These are phyloP conservation scores for Toxotes lorentzi DNA, from an alignment of 2,797 vertebrate genomes.

Conservation along the genomic window DNA sequence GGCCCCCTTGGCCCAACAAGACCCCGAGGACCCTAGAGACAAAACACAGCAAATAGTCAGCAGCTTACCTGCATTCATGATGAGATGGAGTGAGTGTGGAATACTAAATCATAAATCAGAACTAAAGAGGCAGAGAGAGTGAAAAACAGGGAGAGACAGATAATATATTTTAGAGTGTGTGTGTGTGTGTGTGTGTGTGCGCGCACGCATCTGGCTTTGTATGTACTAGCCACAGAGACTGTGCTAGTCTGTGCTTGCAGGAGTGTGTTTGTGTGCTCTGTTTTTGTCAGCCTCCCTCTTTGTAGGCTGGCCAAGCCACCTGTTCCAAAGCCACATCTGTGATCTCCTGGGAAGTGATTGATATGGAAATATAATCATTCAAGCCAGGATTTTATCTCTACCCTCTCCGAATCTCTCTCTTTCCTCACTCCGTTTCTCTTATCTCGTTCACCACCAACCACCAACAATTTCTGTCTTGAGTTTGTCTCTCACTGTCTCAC, in stretches of 20 bases:
- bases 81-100: constrained; percentile 55
- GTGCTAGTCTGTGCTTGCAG: constrained; percentile 55
- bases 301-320: constrained; percentile 88
- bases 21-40: constrained; percentile 89
- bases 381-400: constrained; percentile 83
- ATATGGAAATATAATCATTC: constrained; percentile 91
- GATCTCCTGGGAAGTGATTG: constrained; percentile 89
- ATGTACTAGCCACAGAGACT: constrained; percentile 49
- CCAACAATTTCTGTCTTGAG: constrained; percentile 69
- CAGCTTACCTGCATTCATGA: constrained; percentile 57
- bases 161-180: constrained; percentile 29
- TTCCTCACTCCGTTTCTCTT: constrained; percentile 65
- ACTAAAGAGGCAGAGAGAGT: constrained; percentile 24
- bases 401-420: constrained; percentile 51
- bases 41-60: constrained; percentile 73
- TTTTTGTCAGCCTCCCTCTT: constrained; percentile 83
- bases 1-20: constrained; percentile 89
- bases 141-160: constrained; percentile 26
- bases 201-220: constrained; percentile 45
- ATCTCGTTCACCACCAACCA: constrained; percentile 64
- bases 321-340: constrained; percentile 89
- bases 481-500: constrained; percentile 57
- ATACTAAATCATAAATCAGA: constrained; percentile 71
- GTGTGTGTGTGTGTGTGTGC: constrained; percentile 24
- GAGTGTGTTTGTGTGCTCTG: constrained; percentile 68